phyloP scores from a whole-genome alignment of 2,797 vertebrate genomes.

The Numenius phaeopus region DNA sequence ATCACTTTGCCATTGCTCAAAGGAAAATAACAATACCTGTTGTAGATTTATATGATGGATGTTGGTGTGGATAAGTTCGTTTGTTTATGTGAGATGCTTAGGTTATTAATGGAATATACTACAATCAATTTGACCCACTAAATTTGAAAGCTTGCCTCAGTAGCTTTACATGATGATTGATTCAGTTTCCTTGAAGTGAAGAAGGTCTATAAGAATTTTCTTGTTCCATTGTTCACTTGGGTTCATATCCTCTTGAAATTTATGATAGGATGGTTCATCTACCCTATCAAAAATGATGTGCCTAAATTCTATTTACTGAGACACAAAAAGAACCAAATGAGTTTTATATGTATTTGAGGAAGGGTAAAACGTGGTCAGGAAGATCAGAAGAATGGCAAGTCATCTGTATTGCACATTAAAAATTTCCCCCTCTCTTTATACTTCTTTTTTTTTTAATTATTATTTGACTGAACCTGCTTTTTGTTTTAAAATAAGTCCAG shows the following conservation, averaged over 20 bases:
- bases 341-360: background rate
- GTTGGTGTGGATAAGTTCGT: background rate
- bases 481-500: background rate
- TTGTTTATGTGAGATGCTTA: background rate
- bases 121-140: background rate
- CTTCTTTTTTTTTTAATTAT: no score
- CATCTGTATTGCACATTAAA: background rate
- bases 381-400: background rate
- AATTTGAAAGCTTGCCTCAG: background rate
- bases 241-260: background rate
- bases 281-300: background rate
- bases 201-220: background rate
- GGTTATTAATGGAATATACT: background rate
- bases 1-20: background rate
- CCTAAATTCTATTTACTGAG: background rate
- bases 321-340: background rate
- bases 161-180: background rate
- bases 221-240: background rate
- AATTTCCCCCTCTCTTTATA: accelerated
- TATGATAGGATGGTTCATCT: background rate
- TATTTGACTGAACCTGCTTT: background rate
- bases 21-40: background rate
- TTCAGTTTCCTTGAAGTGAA: background rate
- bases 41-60: background rate
- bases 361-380: background rate